phyloP scores from a whole-genome alignment of 2,797 vertebrate species.

The Calcarius lapponicus region DNA sequence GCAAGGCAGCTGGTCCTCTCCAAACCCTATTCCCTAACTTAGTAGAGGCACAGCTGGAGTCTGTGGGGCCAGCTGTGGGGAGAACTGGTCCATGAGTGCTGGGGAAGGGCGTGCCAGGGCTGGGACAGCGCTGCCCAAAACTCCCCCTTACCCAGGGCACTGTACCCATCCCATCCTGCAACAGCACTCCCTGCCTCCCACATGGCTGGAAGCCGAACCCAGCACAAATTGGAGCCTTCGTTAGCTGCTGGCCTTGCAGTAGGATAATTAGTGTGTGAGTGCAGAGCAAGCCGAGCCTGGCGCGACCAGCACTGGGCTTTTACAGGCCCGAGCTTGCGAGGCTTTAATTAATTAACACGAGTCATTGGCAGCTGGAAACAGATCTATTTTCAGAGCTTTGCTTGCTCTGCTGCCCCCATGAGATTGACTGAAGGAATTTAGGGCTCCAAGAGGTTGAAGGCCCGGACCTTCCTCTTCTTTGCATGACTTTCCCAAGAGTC shows the following conservation, averaged over 20 bases:
- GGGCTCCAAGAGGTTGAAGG: not conserved
- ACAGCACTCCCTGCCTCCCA: slow-evolving; percentile 7
- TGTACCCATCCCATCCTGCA: not conserved
- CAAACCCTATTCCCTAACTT: not conserved
- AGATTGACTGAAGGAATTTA: slow-evolving; percentile 45
- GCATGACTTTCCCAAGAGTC: not conserved
- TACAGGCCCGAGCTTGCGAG: slow-evolving; percentile 35
- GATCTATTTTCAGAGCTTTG: slow-evolving; percentile 40
- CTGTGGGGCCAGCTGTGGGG: not conserved
- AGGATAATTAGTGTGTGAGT: slow-evolving; percentile 54
- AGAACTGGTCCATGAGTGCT: rapidly evolving
- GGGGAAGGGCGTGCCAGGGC: not conserved
- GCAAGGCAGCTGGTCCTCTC: rapidly evolving
- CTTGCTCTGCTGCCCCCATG: slow-evolving; percentile 32
- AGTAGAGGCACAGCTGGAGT: not conserved
- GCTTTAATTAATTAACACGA: slow-evolving; percentile 58
- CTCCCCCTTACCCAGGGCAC: not conserved
- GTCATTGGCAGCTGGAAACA: slow-evolving; percentile 44
- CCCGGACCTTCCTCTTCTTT: not conserved
- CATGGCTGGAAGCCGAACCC: not conserved
- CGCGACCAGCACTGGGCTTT: not conserved
- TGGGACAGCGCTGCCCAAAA: not conserved
- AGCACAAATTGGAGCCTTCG: not conserved
- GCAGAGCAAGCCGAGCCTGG: slow-evolving; percentile 11
- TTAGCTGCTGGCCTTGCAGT: slow-evolving; percentile 25